Percentiles rank a stretch among this genome's conserved stretches.
Conservation (phyloP, 2,888 invertebrate genomes). For the Trisateles emortualis region DNA sequence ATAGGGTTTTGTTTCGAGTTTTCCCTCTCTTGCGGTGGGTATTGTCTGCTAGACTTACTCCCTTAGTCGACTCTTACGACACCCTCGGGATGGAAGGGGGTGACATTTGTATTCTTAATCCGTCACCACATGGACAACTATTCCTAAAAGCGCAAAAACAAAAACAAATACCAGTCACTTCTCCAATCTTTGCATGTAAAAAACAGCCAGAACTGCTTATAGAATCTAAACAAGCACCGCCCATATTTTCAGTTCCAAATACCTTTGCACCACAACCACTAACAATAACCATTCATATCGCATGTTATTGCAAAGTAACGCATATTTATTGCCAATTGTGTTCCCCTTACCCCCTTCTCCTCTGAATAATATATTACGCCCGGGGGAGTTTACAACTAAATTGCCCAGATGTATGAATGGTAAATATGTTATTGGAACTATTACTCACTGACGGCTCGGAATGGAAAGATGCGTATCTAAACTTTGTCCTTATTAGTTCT, state of each 20-base stretch:
- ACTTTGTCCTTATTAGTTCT: conserved; percentile 22
- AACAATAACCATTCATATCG: conserved; percentile 56
- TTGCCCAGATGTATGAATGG: conserved; percentile 56
- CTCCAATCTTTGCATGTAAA: conserved; percentile 13
- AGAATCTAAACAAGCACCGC: conserved; percentile 12
- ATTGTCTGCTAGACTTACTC: no score
- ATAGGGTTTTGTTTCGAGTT: no score
- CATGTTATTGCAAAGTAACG: conserved; percentile 62
- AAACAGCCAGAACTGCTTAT: conserved; percentile 22
- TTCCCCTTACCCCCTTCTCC: conserved; percentile 32
- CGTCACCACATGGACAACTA: no score
- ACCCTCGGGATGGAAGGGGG: no score
- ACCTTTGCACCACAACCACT: conserved; percentile 38
- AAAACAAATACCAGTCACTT: conserved; percentile 33
- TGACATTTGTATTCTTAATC: no score
- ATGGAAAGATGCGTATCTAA: conserved; percentile 21
- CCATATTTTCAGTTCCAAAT: conserved; percentile 37
- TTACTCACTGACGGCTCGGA: conserved; percentile 14
- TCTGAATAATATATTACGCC: conserved; percentile 47
- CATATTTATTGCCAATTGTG: conserved; percentile 64
- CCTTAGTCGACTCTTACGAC: no score
- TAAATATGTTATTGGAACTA: conserved; percentile 44
- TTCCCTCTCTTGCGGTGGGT: no score
- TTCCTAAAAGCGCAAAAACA: no score
- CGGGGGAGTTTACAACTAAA: conserved; percentile 52